Conservation (phyloP, 2,797 vertebrate genomes). For the Cryptoblepharus egeriae region DNA sequence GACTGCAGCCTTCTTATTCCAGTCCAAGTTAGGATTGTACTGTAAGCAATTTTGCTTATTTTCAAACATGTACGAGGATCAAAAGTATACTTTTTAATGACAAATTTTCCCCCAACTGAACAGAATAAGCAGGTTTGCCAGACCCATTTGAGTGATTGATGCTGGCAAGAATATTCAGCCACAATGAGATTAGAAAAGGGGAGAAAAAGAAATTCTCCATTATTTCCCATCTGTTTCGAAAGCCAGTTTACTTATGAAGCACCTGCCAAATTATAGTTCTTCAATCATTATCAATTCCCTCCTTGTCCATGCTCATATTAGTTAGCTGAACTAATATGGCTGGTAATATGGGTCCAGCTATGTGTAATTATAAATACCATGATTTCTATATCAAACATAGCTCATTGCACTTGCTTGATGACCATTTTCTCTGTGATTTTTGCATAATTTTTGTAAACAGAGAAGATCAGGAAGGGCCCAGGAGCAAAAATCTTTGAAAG, state of each 20-base stretch:
- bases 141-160: not conserved
- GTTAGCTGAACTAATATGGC: not conserved
- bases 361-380: not conserved
- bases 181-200: not conserved
- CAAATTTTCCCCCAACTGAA: not conserved
- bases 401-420: not conserved
- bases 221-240: not conserved
- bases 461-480: conserved; percentile 12
- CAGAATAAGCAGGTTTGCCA: not conserved
- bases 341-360: not conserved
- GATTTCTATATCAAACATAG: not conserved
- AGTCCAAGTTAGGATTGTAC: too few relatives aligned
- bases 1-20: too few relatives aligned
- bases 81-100: conserved; percentile 16
- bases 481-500: conserved; percentile 38
- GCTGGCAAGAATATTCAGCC: not conserved
- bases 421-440: not conserved
- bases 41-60: not conserved
- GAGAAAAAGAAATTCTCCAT: not conserved
- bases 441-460: conserved; percentile 12
- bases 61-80: too few relatives aligned
- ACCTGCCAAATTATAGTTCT: conserved; percentile 26
- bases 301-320: not conserved
- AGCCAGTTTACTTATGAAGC: conserved; percentile 7
- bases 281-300: conserved; percentile 24